These are phyloP conservation scores for Vimba vimba DNA, from an alignment of 2,113 vertebrate genomes.

Conservation along the genomic window DNA sequence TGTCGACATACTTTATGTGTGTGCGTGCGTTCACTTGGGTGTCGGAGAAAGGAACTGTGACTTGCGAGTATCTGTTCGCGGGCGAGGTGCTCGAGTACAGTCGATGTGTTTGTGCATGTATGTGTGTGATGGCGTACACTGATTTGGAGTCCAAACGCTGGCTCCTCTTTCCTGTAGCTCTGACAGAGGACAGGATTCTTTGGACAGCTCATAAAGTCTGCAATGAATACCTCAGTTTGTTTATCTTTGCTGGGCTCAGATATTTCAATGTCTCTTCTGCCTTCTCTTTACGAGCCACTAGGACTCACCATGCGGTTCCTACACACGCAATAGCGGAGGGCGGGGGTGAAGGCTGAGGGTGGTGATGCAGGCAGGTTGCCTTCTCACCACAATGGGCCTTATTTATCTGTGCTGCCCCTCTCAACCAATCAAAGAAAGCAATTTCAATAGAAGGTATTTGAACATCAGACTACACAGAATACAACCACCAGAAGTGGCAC, in stretches of 20 bases:
- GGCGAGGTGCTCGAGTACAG: neutral
- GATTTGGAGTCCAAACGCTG: slow-evolving; percentile 66
- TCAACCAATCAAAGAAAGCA: slow-evolving; percentile 45
- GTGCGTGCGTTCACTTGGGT: slow-evolving; percentile 11
- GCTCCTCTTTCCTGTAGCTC: slow-evolving; percentile 55
- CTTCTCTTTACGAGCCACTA: slow-evolving; percentile 77
- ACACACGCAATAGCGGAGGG: slow-evolving; percentile 70
- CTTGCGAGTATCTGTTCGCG: slow-evolving; percentile 30
- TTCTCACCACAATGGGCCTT: slow-evolving; percentile 62
- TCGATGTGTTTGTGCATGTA: slow-evolving; percentile 49
- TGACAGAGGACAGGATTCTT: slow-evolving; percentile 75
- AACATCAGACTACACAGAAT: slow-evolving; percentile 39
- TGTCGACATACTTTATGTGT: slow-evolving; percentile 15
- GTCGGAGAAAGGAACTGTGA: slow-evolving; percentile 34
- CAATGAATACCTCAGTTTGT: slow-evolving; percentile 81
- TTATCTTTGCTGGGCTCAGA: slow-evolving; percentile 79
- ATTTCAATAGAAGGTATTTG: slow-evolving; percentile 54
- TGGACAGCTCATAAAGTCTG: slow-evolving; percentile 77
- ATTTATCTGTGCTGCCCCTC: slow-evolving; percentile 56
- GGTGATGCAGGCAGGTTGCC: slow-evolving; percentile 61
- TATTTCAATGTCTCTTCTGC: slow-evolving; percentile 77
- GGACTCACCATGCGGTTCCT: slow-evolving; percentile 69
- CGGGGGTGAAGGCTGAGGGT: slow-evolving; percentile 33
- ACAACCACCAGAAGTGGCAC: neutral
- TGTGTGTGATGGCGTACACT: slow-evolving; percentile 68